Evolutionary conservation across 2,113 vertebrate species (phyloP).

Genomic region (Actenoides hombroni): DNA sequence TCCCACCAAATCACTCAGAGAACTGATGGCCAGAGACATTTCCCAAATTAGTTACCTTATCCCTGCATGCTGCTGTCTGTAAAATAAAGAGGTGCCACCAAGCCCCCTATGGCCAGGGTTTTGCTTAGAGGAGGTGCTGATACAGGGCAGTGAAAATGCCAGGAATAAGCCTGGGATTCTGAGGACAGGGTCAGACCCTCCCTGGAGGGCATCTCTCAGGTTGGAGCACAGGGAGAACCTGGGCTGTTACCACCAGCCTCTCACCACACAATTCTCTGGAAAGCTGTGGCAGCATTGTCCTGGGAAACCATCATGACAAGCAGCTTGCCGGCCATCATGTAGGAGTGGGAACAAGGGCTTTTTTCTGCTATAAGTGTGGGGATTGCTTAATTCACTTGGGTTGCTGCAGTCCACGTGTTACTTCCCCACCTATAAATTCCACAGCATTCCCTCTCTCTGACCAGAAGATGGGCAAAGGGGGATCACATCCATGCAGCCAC

Average conservation of each 20-base stretch:
- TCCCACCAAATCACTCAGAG: neutral
- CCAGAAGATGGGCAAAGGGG: neutral
- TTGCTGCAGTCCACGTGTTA: neutral
- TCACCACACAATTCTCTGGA: neutral
- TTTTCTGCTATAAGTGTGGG: neutral
- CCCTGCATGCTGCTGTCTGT: neutral
- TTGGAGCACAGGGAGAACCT: neutral
- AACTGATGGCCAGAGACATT: neutral
- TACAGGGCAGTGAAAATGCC: neutral
- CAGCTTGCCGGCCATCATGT: neutral
- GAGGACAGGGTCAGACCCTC: neutral
- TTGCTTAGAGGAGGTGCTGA: neutral
- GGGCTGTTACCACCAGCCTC: neutral
- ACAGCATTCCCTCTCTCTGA: neutral
- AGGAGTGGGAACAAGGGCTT: neutral
- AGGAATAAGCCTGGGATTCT: neutral
- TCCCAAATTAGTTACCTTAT: constrained; percentile 1
- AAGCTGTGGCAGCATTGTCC: neutral
- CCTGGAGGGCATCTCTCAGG: neutral
- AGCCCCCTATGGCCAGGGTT: fast-evolving
- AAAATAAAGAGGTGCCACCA: neutral
- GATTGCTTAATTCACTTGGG: neutral
- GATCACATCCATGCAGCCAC: neutral
- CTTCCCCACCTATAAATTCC: neutral
- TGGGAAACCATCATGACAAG: neutral